Conservation (phyloP, 2,888 invertebrate genomes). For the Glyphotaelius pellucidus region DNA sequence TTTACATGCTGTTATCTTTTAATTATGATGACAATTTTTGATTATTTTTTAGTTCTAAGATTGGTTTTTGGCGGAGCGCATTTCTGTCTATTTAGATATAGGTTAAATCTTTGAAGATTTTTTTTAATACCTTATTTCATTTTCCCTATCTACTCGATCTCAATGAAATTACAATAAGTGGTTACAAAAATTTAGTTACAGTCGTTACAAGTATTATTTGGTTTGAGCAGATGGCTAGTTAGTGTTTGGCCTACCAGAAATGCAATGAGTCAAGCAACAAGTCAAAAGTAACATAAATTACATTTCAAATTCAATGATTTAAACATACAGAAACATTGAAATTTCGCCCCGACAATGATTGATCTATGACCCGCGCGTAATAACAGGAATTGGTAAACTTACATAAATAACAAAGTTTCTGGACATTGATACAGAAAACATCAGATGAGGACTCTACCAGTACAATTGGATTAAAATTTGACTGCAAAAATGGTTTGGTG, state of each 20-base stretch:
- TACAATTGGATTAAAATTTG: neutral
- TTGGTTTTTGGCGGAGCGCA: too few species aligned
- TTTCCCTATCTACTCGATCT: too few species aligned
- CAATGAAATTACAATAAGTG: neutral
- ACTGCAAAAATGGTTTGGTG: neutral
- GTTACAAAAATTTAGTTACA: too few species aligned
- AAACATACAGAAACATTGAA: neutral
- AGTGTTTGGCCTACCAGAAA: neutral
- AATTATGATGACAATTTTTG: too few species aligned
- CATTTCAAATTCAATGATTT: neutral
- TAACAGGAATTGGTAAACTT: neutral
- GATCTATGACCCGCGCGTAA: neutral
- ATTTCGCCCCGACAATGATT: neutral
- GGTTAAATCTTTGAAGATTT: too few species aligned
- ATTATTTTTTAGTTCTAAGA: too few species aligned
- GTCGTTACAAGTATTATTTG: neutral
- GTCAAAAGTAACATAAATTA: neutral
- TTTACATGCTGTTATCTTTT: too few species aligned
- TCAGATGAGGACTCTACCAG: neutral
- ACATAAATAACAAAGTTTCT: neutral
- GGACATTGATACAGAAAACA: neutral
- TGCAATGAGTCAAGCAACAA: neutral
- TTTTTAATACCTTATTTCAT: too few species aligned
- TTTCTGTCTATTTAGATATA: too few species aligned
- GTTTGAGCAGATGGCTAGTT: neutral